A percentile compares a stretch with the other conserved stretches of the same genome.
Evolutionary conservation across 2,113 vertebrate genomes (phyloP).

Genomic region (Fulmarus glacialis): DNA sequence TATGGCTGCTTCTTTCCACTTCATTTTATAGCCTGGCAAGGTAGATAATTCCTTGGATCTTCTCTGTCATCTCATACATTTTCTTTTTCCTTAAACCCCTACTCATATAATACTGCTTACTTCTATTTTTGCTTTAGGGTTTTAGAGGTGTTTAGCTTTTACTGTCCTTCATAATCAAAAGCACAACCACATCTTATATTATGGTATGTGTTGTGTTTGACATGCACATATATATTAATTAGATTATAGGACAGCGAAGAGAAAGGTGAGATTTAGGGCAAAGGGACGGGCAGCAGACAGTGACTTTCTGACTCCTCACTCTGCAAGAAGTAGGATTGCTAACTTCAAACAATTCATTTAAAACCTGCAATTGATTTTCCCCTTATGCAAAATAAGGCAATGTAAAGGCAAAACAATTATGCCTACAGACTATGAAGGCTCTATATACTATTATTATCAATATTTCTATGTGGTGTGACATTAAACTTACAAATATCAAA

Average conservation of each 20-base stretch:
- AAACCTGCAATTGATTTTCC: neutral
- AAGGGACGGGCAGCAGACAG: neutral
- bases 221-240: neutral
- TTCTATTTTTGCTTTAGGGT: neutral
- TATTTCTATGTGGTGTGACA: neutral
- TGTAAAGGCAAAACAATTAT: neutral
- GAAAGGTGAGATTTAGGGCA: neutral
- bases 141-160: neutral
- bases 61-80: neutral
- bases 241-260: neutral
- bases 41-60: conserved; percentile 7
- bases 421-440: neutral
- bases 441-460: neutral
- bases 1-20: neutral
- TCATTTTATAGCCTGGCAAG: neutral
- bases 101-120: neutral
- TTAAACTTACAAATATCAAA: neutral
- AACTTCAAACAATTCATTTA: neutral
- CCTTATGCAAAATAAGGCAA: neutral
- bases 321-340: neutral
- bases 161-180: neutral
- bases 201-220: neutral
- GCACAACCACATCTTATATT: neutral
- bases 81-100: conserved; percentile 2
- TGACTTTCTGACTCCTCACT: neutral